These are phyloP conservation scores for Albula goreensis DNA, from an alignment of 2,113 vertebrate genomes.

Conservation along the genomic window DNA sequence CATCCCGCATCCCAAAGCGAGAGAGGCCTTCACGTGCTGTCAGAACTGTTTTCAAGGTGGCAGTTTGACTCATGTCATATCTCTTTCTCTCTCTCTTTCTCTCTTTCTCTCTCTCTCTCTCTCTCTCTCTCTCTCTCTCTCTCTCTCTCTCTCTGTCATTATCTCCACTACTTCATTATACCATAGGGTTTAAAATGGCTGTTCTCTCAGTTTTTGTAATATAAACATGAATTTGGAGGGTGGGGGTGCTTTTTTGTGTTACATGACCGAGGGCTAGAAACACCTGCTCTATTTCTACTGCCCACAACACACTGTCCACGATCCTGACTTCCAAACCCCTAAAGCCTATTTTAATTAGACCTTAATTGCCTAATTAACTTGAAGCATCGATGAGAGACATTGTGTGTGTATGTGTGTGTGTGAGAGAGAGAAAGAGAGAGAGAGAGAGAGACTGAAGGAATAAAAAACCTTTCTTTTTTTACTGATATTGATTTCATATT, in stretches of 20 bases:
- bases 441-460: background rate
- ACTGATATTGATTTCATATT: too few species aligned
- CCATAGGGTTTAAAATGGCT: background rate
- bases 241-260: background rate
- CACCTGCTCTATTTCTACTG: background rate
- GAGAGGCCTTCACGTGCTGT: background rate
- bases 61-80: background rate
- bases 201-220: background rate
- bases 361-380: conserved; percentile 70
- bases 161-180: background rate
- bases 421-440: background rate
- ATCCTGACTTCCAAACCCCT: conserved; percentile 45
- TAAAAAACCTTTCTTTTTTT: too few species aligned
- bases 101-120: background rate
- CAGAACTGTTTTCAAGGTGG: background rate
- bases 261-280: background rate
- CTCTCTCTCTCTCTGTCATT: background rate
- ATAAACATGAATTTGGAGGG: conserved; percentile 35
- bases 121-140: background rate
- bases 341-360: conserved; percentile 66
- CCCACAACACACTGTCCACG: conserved; percentile 49
- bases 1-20: background rate
- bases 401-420: too few species aligned
- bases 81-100: background rate
- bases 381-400: conserved; percentile 50